Conservation (phyloP, 2,113 vertebrate species). For the Chloropsis cyanopogon region DNA sequence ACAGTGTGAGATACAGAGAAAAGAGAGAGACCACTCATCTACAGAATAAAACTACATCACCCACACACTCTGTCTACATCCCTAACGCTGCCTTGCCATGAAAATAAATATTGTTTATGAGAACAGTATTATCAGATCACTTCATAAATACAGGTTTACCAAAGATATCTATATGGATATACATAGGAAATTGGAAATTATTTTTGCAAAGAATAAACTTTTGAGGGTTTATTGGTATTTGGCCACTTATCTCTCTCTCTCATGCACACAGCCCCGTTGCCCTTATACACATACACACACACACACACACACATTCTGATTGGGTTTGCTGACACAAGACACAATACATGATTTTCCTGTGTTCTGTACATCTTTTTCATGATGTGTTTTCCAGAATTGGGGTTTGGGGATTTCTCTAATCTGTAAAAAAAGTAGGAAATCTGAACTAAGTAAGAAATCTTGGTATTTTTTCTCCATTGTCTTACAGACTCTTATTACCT, state of each 20-base stretch:
- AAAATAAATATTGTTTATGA: neutral
- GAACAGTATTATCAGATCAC: neutral
- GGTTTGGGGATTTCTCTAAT: neutral
- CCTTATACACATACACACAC: accelerated
- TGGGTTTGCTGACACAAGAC: neutral
- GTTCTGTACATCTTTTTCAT: neutral
- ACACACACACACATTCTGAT: accelerated
- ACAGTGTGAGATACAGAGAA: neutral
- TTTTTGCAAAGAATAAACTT: neutral
- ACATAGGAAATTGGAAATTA: neutral
- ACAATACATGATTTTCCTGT: neutral
- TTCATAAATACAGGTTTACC: neutral
- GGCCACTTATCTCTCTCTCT: neutral
- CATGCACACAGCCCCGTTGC: accelerated
- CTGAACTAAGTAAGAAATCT: neutral
- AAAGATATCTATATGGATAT: neutral
- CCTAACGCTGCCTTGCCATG: neutral
- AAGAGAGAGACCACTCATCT: neutral
- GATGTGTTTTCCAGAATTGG: neutral
- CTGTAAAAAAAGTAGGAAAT: neutral
- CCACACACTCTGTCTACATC: neutral
- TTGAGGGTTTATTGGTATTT: neutral
- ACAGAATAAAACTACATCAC: neutral
- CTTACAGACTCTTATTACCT: neutral
- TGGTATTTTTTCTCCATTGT: neutral